Percentiles rank a stretch among this genome's conserved stretches.
These are phyloP conservation scores for Riparia riparia DNA, from an alignment of 2,113 vertebrate genomes.

Conservation along the genomic window DNA sequence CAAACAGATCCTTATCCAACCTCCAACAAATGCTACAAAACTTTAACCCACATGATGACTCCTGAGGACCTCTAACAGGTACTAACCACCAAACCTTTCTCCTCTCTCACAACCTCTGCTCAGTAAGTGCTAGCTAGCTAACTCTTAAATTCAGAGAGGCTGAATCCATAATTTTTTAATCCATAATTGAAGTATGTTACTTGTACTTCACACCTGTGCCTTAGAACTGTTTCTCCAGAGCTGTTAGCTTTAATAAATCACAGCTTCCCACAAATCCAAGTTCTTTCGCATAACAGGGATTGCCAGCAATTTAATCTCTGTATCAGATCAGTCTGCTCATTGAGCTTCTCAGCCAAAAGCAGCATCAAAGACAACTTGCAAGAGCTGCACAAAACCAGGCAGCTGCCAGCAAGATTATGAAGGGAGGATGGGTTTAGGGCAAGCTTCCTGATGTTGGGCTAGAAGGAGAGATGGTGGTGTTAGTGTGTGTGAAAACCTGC, in stretches of 20 bases:
- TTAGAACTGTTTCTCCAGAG: background rate
- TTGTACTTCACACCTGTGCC: background rate
- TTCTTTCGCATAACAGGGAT: background rate
- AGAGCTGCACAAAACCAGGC: background rate
- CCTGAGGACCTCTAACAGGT: background rate
- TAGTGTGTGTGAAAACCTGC: background rate
- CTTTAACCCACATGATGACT: rapidly evolving
- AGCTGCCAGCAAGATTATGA: background rate
- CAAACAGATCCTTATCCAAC: background rate
- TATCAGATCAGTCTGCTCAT: background rate
- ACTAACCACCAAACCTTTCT: background rate
- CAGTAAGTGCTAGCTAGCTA: background rate
- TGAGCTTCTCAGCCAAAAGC: background rate
- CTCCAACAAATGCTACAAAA: background rate
- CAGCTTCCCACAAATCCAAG: background rate
- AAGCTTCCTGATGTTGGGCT: background rate
- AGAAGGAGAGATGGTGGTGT: background rate
- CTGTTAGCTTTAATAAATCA: background rate
- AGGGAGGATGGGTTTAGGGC: background rate
- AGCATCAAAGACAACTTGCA: background rate
- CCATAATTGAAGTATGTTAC: background rate
- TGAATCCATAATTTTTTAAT: background rate
- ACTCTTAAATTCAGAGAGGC: background rate
- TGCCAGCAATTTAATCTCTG: rapidly evolving
- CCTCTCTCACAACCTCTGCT: background rate